A percentile compares a stretch with the other conserved stretches of the same genome.
Evolutionary conservation across 1,140 invertebrate species (phyloP).

Genomic region (Pseudoatta argentina): DNA sequence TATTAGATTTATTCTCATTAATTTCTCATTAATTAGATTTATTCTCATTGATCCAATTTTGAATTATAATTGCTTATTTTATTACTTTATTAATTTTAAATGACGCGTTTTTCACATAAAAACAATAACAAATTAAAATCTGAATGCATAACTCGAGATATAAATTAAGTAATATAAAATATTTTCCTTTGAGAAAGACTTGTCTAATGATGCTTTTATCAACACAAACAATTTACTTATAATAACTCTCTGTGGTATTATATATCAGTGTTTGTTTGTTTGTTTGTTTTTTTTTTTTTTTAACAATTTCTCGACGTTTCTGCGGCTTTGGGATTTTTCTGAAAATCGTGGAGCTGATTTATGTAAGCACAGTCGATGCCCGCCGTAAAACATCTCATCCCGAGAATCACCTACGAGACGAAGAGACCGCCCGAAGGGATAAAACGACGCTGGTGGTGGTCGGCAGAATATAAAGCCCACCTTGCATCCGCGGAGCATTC

Average conservation of each 20-base stretch:
- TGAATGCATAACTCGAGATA: background rate
- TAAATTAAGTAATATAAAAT: too few relatives aligned
- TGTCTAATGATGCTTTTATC: background rate
- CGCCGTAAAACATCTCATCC: slow-evolving; percentile 36
- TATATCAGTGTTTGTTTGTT: background rate
- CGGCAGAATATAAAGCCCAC: slow-evolving; percentile 45
- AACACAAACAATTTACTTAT: background rate
- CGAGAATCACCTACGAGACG: slow-evolving; percentile 42
- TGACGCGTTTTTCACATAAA: background rate
- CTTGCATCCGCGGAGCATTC: slow-evolving; percentile 18
- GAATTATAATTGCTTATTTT: too few relatives aligned
- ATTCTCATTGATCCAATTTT: too few relatives aligned
- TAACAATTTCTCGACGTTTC: background rate
- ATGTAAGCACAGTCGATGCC: slow-evolving; percentile 11
- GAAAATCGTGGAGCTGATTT: slow-evolving; percentile 15
- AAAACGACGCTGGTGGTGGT: slow-evolving; percentile 35
- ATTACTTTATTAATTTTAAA: background rate
- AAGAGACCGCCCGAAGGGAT: slow-evolving; percentile 39
- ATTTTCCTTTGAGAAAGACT: background rate
- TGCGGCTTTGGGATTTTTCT: slow-evolving; percentile 11
- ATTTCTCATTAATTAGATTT: too few relatives aligned
- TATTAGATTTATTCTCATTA: too few relatives aligned
- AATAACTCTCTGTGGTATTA: background rate
- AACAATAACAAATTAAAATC: background rate
- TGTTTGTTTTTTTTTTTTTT: background rate